These are phyloP conservation scores for Orgyia antiqua DNA, from an alignment of 2,888 invertebrate genomes.

Conservation along the genomic window DNA sequence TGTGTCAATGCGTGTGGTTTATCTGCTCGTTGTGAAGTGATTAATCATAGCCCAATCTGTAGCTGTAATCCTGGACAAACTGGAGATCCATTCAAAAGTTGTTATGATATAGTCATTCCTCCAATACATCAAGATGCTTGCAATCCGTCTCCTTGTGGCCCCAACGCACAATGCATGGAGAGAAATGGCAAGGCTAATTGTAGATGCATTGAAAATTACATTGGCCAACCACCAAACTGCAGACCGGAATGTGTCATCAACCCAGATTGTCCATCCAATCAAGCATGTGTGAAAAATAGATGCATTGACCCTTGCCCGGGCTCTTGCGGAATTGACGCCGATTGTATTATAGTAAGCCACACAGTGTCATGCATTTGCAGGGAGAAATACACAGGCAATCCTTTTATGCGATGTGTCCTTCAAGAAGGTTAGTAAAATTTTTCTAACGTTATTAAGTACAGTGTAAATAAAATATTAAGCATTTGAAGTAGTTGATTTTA, in stretches of 20 bases:
- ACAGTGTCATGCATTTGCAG: conserved; percentile 89
- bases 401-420: conserved; percentile 86
- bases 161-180: conserved; percentile 85
- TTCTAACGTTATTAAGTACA: background rate
- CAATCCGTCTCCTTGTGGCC: conserved; percentile 88
- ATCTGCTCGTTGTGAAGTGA: conserved; percentile 86
- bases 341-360: conserved; percentile 88
- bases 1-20: conserved; percentile 89
- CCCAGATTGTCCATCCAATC: conserved; percentile 86
- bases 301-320: conserved; percentile 91
- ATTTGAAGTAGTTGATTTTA: background rate
- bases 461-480: background rate
- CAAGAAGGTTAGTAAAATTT: conserved; percentile 64
- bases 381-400: conserved; percentile 87
- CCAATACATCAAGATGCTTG: conserved; percentile 79
- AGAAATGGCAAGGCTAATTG: conserved; percentile 84
- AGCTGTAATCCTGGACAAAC: conserved; percentile 86
- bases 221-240: conserved; percentile 89
- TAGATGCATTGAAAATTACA: conserved; percentile 85
- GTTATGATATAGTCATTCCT: conserved; percentile 72
- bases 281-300: conserved; percentile 88
- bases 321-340: conserved; percentile 88
- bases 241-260: conserved; percentile 90
- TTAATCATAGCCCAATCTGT: conserved; percentile 92
- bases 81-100: conserved; percentile 89